These are phyloP conservation scores for Rhinatrema bivittatum DNA, from an alignment of 2,797 vertebrate genomes.

Conservation along the genomic window DNA sequence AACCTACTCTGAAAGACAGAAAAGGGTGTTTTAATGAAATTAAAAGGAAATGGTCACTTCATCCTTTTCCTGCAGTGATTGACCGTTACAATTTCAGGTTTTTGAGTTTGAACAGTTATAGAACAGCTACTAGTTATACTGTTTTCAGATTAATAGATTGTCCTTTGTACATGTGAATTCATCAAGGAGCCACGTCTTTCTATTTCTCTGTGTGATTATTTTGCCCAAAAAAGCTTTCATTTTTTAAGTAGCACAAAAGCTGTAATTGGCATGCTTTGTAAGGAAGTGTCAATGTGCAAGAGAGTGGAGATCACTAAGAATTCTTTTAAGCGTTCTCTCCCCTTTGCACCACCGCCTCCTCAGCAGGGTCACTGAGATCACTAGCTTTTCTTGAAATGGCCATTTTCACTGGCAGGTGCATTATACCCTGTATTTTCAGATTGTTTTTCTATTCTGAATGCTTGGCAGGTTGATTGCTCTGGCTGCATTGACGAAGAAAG, in stretches of 20 bases:
- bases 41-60: slow-evolving; percentile 32
- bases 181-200: slow-evolving; percentile 67
- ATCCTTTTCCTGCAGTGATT: slow-evolving; percentile 45
- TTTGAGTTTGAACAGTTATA: slow-evolving; percentile 55
- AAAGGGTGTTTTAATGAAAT: slow-evolving; percentile 27
- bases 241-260: slow-evolving; percentile 97
- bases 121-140: slow-evolving; percentile 43
- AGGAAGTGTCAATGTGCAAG: slow-evolving; percentile 94
- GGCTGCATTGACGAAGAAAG: slow-evolving; percentile 94
- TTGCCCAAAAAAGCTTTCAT: slow-evolving; percentile 84
- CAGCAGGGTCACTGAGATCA: slow-evolving; percentile 98
- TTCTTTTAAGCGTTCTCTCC: slow-evolving; percentile 94
- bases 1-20: no score
- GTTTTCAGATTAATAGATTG: slow-evolving; percentile 76
- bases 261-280: slow-evolving; percentile 98
- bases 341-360: slow-evolving; percentile 78
- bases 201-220: slow-evolving; percentile 74
- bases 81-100: slow-evolving; percentile 52
- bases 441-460: slow-evolving; percentile 99
- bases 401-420: slow-evolving; percentile 99
- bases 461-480: slow-evolving; percentile 99
- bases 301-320: slow-evolving; percentile 93
- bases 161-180: slow-evolving; percentile 53
- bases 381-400: slow-evolving; percentile 99
- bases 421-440: slow-evolving; percentile 99